Evolutionary conservation across 2,888 invertebrate species (phyloP).

Genomic region (Ferdinandea cuprea): DNA sequence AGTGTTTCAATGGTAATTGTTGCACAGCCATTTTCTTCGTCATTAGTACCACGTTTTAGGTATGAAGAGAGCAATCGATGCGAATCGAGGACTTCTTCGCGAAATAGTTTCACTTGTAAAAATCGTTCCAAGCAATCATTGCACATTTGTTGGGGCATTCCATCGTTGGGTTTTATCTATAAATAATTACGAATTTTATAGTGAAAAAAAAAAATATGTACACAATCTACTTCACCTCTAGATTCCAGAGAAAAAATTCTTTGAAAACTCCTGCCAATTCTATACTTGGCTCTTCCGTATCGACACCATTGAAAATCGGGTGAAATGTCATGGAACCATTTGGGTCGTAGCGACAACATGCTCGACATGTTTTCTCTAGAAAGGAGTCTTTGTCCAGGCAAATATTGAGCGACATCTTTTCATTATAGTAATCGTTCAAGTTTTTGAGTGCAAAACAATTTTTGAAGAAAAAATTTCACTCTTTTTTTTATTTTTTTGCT

Average conservation of each 20-base stretch:
- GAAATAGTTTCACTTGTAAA: constrained; percentile 75
- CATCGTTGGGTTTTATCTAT: constrained; percentile 76
- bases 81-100: constrained; percentile 76
- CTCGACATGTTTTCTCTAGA: constrained; percentile 76
- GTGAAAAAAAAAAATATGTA: not conserved
- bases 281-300: constrained; percentile 62
- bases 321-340: constrained; percentile 76
- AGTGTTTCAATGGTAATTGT: constrained; percentile 47
- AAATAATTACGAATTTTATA: not conserved
- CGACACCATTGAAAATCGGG: constrained; percentile 75
- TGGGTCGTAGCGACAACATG: constrained; percentile 76
- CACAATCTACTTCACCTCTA: constrained; percentile 74
- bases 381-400: constrained; percentile 76
- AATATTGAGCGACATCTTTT: constrained; percentile 75
- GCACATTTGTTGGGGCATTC: constrained; percentile 77
- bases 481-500: constrained; percentile 22
- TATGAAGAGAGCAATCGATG: constrained; percentile 75
- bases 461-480: not conserved
- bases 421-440: constrained; percentile 11
- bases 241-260: constrained; percentile 76
- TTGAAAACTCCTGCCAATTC: constrained; percentile 74
- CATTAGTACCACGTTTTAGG: constrained; percentile 54
- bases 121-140: constrained; percentile 76
- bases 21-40: constrained; percentile 13
- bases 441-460: not conserved